phyloP scores from a whole-genome alignment of 2,888 invertebrate genomes.

The Bhutanitis thaidina region DNA sequence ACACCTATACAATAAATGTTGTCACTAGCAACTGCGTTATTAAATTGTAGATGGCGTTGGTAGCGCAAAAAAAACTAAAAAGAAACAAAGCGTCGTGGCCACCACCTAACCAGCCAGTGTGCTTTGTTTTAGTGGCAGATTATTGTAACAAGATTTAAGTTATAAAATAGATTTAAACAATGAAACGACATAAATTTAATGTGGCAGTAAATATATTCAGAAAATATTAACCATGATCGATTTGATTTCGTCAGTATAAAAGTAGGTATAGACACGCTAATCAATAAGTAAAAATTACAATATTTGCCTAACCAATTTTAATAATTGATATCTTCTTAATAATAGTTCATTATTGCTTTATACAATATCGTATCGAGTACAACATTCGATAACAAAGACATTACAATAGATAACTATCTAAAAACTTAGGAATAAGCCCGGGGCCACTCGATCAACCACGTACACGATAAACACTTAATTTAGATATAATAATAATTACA shows the following conservation, averaged over 20 bases:
- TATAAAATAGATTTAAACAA: conserved; percentile 19
- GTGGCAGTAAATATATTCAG: conserved; percentile 79
- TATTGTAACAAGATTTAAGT: background rate
- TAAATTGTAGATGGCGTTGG: conserved; percentile 9
- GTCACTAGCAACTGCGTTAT: background rate
- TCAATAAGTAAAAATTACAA: conserved; percentile 52
- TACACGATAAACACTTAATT: conserved; percentile 75
- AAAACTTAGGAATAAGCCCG: conserved; percentile 57
- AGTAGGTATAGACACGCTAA: conserved; percentile 57
- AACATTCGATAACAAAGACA: conserved; percentile 65
- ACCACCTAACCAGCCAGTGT: background rate
- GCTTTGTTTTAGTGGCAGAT: background rate
- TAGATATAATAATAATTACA: conserved; percentile 78
- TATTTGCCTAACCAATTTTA: conserved; percentile 64
- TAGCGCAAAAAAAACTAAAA: background rate
- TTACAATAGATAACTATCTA: conserved; percentile 57
- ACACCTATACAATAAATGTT: background rate
- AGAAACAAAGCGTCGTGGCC: background rate
- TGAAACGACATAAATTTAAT: conserved; percentile 42
- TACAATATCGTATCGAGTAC: conserved; percentile 73
- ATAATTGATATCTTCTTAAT: conserved; percentile 66
- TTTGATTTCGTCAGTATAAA: conserved; percentile 69
- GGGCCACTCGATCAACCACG: conserved; percentile 64
- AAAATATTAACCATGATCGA: conserved; percentile 74
- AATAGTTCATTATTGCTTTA: conserved; percentile 75